Evolutionary conservation across 2,113 vertebrate genomes (phyloP), one percentile per base, ranked within the genome.

Genomic region (Petroica traversi): DNA sequence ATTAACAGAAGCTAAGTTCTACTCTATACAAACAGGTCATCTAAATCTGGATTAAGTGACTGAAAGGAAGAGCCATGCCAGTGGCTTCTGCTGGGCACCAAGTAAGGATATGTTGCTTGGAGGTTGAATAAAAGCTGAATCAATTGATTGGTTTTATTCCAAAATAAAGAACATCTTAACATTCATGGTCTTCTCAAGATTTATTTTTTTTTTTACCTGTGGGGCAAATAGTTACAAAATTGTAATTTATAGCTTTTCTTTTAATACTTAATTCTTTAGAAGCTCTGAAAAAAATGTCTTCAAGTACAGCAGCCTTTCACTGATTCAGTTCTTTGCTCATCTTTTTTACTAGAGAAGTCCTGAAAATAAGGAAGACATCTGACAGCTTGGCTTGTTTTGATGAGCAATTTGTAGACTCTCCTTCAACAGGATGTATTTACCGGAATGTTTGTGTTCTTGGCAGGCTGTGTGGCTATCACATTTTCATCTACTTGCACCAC

Each of bases 341-440:
- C 63, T 92, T 73, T 91, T 91, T 14, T 48, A 58, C 14, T 26
- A 73, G 51, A 80, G 84, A 19, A 19, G 22, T 67, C 29, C 46
- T 86, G 76, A 80, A 92, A 91, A 77, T 61, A 77, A 83, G 34
- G 41, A 76, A 86, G 46, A n/a, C 14, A 74, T 83, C 67, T 77
- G 83, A 69, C 54, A 92, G 67, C 36, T 88, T 83, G 72, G 19
- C 11, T 92, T 83, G 36, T 45, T 93, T 91, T 71, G 46, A 77
- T 80, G 51, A 96, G 34, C 14, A 91, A 51, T 83, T 62, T 58
- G 55, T 22, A 91, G 62, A 31, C 40, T 88, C 77, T 62, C 62
- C 68, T 71, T 57, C 58, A 72, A 88, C n/a, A 69, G 41, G 11
- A 69, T 73, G 74, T 88, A 49, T 86, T 89, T 92, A 83, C 26